A percentile compares a stretch with the other conserved stretches of the same genome.
phyloP scores from a whole-genome alignment of 2,888 invertebrate species.

The Drosophila colorata region DNA sequence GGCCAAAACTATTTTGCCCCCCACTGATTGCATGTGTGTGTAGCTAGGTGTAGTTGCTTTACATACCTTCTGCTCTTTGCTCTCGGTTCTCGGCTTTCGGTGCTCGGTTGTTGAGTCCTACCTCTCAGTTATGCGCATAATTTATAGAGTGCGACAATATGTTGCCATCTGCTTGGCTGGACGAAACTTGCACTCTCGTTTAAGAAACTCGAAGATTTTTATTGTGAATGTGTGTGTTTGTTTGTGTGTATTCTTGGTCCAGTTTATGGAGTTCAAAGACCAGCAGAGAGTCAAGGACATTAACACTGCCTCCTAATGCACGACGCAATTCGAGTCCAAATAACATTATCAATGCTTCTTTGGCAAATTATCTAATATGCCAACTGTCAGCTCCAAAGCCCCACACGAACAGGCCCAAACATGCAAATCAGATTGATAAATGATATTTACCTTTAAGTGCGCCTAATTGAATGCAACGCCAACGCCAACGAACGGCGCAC shows the following conservation, averaged over 20 bases:
- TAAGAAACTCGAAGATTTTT: constrained; percentile 61
- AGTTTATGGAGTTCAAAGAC: constrained; percentile 46
- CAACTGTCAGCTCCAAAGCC: constrained; percentile 21
- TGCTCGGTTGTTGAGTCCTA: constrained; percentile 23
- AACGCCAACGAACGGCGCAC: constrained; percentile 5
- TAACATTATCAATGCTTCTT: constrained; percentile 50
- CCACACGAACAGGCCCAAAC: constrained; percentile 2
- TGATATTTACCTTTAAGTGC: constrained; percentile 64
- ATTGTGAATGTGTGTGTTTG: constrained; percentile 11
- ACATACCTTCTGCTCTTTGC: constrained; percentile 37
- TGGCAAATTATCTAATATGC: constrained; percentile 60
- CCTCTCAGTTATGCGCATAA: constrained; percentile 77
- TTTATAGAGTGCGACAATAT: constrained; percentile 81
- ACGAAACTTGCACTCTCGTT: constrained; percentile 55
- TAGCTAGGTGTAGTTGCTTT: constrained; percentile 32
- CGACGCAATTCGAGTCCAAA: constrained; percentile 11
- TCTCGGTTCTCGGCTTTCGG: constrained; percentile 2
- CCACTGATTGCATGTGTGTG: constrained; percentile 16
- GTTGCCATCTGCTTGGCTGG: constrained; percentile 58
- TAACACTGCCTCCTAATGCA: constrained; percentile 18
- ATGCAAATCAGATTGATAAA: constrained; percentile 62
- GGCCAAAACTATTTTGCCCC: constrained; percentile 11
- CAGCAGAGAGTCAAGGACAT: constrained; percentile 63
- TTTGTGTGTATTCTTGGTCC: constrained; percentile 22
- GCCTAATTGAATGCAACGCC: constrained; percentile 65